phyloP scores from a whole-genome alignment of 2,888 invertebrate species.

The Apantesis nais region DNA sequence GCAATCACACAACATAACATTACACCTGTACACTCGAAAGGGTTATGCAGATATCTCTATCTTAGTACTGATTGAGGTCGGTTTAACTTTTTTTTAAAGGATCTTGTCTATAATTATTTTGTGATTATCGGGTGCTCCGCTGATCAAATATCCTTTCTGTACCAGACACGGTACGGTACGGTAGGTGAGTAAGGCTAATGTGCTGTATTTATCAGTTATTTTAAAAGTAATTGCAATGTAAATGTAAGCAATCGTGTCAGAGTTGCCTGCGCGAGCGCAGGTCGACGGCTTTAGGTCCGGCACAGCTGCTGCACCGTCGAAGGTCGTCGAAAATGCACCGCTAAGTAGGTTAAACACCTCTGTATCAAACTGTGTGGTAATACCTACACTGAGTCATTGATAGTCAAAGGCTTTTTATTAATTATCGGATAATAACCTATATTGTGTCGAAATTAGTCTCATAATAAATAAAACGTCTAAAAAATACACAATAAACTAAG shows the following conservation, averaged over 20 bases:
- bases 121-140: neutral
- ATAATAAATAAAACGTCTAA: no score
- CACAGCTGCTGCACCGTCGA: conserved; percentile 50
- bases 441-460: neutral
- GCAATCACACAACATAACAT: no score
- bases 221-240: conserved; percentile 10
- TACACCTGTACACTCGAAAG: no score
- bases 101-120: neutral
- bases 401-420: neutral
- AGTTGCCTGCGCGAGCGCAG: conserved; percentile 18
- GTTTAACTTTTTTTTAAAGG: no score
- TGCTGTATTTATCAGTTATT: neutral
- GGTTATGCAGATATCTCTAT: no score
- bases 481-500: no score
- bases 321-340: conserved; percentile 70
- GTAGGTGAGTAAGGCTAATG: no score
- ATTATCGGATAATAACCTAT: no score
- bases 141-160: neutral
- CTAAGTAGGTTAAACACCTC: conserved; percentile 62
- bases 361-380: conserved; percentile 23
- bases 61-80: no score
- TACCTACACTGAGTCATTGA: neutral
- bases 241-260: conserved; percentile 30
- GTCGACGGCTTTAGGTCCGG: conserved; percentile 19
- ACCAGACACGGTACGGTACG: neutral